Evolutionary conservation across 2,113 vertebrate species (phyloP).

Genomic region (Aphyosemion australe): DNA sequence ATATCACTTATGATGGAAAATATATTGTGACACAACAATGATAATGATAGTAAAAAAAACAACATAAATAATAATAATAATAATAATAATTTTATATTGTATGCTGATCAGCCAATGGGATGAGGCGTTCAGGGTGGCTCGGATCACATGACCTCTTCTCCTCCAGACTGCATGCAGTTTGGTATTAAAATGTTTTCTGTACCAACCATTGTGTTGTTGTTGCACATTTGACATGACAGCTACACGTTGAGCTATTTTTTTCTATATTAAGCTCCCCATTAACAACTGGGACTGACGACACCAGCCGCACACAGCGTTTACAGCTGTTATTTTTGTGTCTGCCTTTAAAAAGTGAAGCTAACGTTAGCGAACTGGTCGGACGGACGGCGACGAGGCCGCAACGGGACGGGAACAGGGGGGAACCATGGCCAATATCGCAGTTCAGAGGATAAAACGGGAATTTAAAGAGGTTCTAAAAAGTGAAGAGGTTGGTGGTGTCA

Average conservation of each 20-base stretch:
- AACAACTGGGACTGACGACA: conserved; percentile 42
- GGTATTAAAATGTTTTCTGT: conserved; percentile 75
- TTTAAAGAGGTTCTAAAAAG: conserved; percentile 99
- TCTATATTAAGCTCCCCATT: not conserved
- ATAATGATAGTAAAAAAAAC: too few relatives aligned
- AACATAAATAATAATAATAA: conserved; percentile 1
- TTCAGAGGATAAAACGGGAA: conserved; percentile 99
- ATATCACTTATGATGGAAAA: not conserved
- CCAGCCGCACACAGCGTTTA: conserved; percentile 48
- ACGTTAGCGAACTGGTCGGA: conserved; percentile 50
- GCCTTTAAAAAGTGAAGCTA: conserved; percentile 55
- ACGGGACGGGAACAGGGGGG: conserved; percentile 69
- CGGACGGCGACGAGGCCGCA: conserved; percentile 75
- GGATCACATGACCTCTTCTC: conserved; percentile 68
- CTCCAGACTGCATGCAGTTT: conserved; percentile 73
- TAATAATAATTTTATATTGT: not conserved
- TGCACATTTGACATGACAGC: conserved; percentile 47
- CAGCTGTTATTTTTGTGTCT: conserved; percentile 46
- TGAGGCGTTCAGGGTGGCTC: conserved; percentile 35
- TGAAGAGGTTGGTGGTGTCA: conserved; percentile 88
- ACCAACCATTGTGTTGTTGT: conserved; percentile 49
- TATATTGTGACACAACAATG: too few relatives aligned
- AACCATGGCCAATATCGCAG: conserved; percentile 97
- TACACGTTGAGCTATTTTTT: conserved; percentile 21
- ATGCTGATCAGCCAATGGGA: conserved; percentile 50